Evolutionary conservation across 35 echinoderm and acorn worm genomes (phyloP).

Genomic region (Ptychodera flava): DNA sequence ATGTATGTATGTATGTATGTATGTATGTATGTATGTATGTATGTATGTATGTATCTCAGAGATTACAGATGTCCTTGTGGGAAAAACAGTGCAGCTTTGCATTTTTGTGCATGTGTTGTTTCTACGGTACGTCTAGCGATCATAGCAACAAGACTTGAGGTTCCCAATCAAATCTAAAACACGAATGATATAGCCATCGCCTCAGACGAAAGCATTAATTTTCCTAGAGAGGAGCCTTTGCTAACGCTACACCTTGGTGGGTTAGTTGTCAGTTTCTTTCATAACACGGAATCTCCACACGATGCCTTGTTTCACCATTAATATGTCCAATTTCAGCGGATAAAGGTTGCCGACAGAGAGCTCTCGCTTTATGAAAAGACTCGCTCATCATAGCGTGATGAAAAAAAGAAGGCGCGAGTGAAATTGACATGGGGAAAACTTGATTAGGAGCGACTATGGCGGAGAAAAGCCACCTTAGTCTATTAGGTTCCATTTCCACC

Average conservation of each 20-base stretch:
- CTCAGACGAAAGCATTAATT: no score
- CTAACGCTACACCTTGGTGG: no score
- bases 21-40: conserved; percentile 7
- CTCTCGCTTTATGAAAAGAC: neutral
- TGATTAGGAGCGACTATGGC: neutral
- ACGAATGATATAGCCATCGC: no score
- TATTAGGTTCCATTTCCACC: neutral
- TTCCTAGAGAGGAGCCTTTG: no score
- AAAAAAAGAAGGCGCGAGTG: neutral
- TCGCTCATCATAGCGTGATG: neutral
- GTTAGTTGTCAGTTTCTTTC: no score
- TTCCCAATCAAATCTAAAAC: no score
- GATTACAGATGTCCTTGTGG: no score
- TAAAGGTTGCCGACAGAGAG: neutral
- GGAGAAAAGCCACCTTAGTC: neutral
- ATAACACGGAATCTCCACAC: neutral
- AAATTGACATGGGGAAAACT: neutral
- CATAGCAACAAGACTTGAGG: no score
- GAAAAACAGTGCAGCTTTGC: no score
- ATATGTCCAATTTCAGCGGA: neutral
- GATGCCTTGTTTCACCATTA: neutral
- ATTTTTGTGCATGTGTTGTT: no score
- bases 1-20: neutral
- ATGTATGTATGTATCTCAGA: neutral
- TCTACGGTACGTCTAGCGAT: no score